A percentile compares a stretch with the other conserved stretches of the same genome.
Conservation (phyloP, 2,113 vertebrate species). For the Silurus meridionalis region DNA sequence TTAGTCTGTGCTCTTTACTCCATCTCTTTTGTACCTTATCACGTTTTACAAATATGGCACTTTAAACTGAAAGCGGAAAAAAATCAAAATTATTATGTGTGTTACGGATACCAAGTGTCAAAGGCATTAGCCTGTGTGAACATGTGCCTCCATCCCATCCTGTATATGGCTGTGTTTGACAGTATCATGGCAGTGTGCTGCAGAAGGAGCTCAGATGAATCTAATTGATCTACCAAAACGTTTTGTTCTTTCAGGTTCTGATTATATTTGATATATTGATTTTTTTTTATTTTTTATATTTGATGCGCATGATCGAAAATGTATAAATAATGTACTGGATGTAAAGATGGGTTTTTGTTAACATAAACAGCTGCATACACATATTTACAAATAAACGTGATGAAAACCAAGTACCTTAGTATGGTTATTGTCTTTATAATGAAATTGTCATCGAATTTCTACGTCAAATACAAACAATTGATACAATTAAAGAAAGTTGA, state of each 20-base stretch:
- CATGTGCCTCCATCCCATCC: conserved; percentile 81
- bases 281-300: background rate
- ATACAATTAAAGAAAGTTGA: background rate
- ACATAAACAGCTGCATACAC: background rate
- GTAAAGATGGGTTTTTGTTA: background rate
- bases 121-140: conserved; percentile 76
- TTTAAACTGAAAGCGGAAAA: background rate
- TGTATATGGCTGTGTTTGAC: conserved; percentile 77
- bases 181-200: conserved; percentile 68
- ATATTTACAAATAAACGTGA: background rate
- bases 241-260: background rate
- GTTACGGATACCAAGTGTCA: conserved; percentile 68
- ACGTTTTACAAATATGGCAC: conserved; percentile 65
- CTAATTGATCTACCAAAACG: background rate
- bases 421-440: background rate
- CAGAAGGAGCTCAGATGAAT: conserved; percentile 27
- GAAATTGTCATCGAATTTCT: background rate
- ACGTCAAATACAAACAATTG: background rate
- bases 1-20: conserved; percentile 70
- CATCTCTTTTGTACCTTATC: conserved; percentile 80
- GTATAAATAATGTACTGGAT: background rate
- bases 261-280: background rate
- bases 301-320: background rate
- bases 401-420: background rate
- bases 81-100: rapidly evolving